phyloP scores from a whole-genome alignment of 2,888 invertebrate species.

The Oscheius onirici region DNA sequence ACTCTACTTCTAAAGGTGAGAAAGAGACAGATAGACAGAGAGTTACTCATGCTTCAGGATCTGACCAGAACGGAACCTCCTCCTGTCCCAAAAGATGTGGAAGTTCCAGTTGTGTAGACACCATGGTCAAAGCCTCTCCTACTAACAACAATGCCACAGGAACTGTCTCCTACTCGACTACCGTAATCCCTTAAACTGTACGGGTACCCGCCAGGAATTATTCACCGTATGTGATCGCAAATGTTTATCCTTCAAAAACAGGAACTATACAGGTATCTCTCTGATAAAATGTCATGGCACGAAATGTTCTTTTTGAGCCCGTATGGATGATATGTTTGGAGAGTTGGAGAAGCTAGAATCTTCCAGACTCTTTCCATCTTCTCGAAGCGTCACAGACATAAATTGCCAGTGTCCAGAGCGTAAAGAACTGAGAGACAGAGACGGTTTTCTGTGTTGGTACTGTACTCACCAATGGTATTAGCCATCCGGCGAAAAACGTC shows the following conservation, averaged over 20 bases:
- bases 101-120: conserved; percentile 9
- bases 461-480: conserved; percentile 46
- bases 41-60: neutral
- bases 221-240: neutral
- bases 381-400: conserved; percentile 43
- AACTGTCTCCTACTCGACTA: conserved; percentile 16
- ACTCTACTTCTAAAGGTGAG: neutral
- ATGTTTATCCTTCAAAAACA: neutral
- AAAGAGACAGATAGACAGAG: neutral
- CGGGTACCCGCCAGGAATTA: neutral
- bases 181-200: conserved; percentile 12
- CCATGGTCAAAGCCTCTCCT: conserved; percentile 15
- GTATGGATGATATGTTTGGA: neutral
- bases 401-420: conserved; percentile 38
- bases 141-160: conserved; percentile 2
- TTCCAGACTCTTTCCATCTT: conserved; percentile 36
- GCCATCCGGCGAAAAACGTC: conserved; percentile 39
- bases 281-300: conserved; percentile 17
- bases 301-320: neutral
- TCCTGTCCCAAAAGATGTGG: conserved; percentile 7
- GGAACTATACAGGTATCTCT: neutral
- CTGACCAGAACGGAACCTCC: conserved; percentile 14
- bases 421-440: conserved; percentile 42
- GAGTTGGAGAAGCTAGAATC: conserved; percentile 11
- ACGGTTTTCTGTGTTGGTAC: neutral